Evolutionary conservation across 2,888 invertebrate species (phyloP), one percentile per base, ranked within the genome.

Genomic region (Marronus borbonicus): DNA sequence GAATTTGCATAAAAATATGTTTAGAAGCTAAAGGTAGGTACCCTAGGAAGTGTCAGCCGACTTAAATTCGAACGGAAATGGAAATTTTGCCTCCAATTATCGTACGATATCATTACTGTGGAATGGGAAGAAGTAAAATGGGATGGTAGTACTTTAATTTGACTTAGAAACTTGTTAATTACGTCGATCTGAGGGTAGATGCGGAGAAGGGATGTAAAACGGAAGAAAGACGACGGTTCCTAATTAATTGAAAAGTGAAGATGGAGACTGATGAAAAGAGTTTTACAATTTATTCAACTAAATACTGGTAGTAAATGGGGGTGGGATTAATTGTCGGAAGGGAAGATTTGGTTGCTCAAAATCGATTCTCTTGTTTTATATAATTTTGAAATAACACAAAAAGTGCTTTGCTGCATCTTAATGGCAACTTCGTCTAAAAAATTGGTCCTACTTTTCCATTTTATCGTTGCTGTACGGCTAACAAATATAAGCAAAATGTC

Each of bases 101-200:
- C 55, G 55, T 55, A 17, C 20, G 24, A 55, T 20, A 55, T 55
- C 55, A 55, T 55, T 55, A 55, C 55, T 24, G 20, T 8, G 55
- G 17, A 44, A 44, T 2, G 10, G 44, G 44, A 44, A 44, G 44
- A 55, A 8, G 55, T 55, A 55, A 20, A 7, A 20, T 17, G 55
- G 20, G 55, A 17, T 20, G 20, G 55, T 7, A 20, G 55, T 55
- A 55, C 55, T 55, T 55, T 55, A 55, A 55, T 55, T 17, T 55
- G 55, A 55, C 55, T 55, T 55, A 55, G 55, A 55, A 55, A 55
- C 20, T 55, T 55, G 55, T 55, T 55, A 55, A 55, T 55, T 55
- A 55, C 55, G 55, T 5, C 55, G 20, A 20, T 44, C 8, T 31
- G 12, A 44, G 44, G 44, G 44, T 44, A 12, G 8, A 31, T 31